These are phyloP conservation scores for Onychostoma macrolepis DNA, from an alignment of 2,113 vertebrate genomes.

Conservation along the genomic window DNA sequence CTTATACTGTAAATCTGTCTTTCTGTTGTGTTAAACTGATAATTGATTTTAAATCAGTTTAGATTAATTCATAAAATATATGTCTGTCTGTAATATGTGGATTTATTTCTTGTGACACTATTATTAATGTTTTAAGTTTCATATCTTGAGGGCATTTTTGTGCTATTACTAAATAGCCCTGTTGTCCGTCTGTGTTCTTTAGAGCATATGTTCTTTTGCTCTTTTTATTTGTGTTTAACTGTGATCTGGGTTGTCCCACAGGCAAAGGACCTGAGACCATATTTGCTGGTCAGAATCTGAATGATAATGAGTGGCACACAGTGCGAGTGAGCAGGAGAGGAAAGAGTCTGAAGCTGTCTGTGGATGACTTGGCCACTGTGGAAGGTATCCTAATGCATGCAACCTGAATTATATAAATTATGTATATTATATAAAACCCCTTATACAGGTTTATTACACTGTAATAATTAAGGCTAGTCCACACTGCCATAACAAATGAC, in stretches of 20 bases:
- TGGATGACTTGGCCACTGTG: slow-evolving; percentile 87
- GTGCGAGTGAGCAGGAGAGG: slow-evolving; percentile 96
- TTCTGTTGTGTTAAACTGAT: too few relatives aligned
- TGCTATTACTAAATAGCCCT: neutral
- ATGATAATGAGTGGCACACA: slow-evolving; percentile 99
- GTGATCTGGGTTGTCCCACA: slow-evolving; percentile 95
- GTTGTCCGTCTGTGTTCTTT: slow-evolving; percentile 8
- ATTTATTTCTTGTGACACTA: neutral
- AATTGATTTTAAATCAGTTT: neutral
- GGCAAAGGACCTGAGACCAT: slow-evolving; percentile 99
- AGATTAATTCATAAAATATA: neutral
- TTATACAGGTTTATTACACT: too few relatives aligned
- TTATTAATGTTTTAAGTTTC: neutral
- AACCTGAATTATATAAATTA: neutral
- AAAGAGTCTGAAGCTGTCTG: slow-evolving; percentile 94
- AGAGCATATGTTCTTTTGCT: slow-evolving; percentile 7
- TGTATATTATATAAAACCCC: too few relatives aligned
- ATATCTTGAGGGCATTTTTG: neutral
- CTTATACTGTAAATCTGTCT: neutral
- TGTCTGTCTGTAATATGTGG: neutral
- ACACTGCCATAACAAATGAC: too few relatives aligned
- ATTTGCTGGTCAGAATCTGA: slow-evolving; percentile 99
- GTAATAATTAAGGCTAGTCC: too few relatives aligned
- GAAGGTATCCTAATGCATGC: slow-evolving; percentile 71
- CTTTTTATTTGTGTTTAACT: slow-evolving; percentile 83